phyloP scores from a whole-genome alignment of 2,888 invertebrate species.

The Oxyscelio sp. region DNA sequence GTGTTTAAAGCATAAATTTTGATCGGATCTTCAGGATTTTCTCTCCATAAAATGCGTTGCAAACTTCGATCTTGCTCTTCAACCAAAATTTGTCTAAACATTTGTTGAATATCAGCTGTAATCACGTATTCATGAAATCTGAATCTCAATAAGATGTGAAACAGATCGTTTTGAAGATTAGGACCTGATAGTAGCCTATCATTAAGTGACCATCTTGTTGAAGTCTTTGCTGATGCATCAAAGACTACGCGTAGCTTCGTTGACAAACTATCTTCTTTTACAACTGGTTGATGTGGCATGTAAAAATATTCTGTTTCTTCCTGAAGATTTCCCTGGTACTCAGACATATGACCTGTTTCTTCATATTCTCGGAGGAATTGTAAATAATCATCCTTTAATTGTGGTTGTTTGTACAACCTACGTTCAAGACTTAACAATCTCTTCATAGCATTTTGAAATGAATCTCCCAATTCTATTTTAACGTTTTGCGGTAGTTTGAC shows the following conservation, averaged over 20 bases:
- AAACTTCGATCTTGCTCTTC: too few relatives aligned
- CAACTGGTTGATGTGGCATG: conserved; percentile 40
- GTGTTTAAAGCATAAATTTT: too few relatives aligned
- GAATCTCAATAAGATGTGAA: not conserved
- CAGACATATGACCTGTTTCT: conserved; percentile 42
- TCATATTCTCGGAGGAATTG: conserved; percentile 63
- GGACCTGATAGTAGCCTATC: too few relatives aligned
- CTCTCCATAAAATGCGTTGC: too few relatives aligned
- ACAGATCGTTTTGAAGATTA: too few relatives aligned
- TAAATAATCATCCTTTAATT: conserved; percentile 40
- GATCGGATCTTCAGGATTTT: too few relatives aligned
- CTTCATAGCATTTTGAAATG: conserved; percentile 29
- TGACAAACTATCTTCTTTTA: conserved; percentile 17
- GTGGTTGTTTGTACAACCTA: conserved; percentile 26
- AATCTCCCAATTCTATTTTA: conserved; percentile 46
- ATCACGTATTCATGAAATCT: too few relatives aligned
- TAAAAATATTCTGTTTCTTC: not conserved
- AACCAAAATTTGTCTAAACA: too few relatives aligned
- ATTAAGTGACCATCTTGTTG: not conserved
- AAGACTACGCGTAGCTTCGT: conserved; percentile 21
- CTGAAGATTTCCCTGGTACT: not conserved
- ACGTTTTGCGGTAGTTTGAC: conserved; percentile 38
- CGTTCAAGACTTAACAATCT: conserved; percentile 49
- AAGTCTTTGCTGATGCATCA: conserved; percentile 25
- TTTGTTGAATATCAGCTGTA: too few relatives aligned